Evolutionary conservation across 1,140 invertebrate species (phyloP), one percentile per base, ranked within the genome.

Genomic region (Drosophila micromelanica): DNA sequence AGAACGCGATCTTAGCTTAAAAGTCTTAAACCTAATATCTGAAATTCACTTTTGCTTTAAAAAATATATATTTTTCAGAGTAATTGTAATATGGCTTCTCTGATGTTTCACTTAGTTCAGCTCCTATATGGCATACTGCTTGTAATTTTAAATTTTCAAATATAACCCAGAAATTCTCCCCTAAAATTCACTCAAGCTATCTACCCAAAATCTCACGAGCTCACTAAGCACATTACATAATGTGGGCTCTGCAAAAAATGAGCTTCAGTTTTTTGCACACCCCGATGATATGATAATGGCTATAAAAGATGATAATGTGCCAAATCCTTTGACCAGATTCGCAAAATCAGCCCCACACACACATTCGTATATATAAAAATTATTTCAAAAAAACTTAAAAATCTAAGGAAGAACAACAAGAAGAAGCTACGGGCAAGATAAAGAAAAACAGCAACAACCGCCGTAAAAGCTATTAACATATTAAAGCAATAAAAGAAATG

Each of bases 401-500:
- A 43, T 3, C 17, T 30, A 40, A 52, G 27, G 27, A 20, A 35
- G 23, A 23, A 27, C 20, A 23, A 43, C 52, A 37, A 17, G 7
- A 35, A 20, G 7, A 40, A 48, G 74, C 11, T 62, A 37, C 45
- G 2, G 32, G 56, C 55, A 54, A 73, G 54, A 54, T 62, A 48
- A 74, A 65, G 42, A 75, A 76, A 78, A 73, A 74, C 42, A 77
- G 63, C 35, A 73, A 30, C 32, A 77, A 71, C 38, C 59, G 67
- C 76, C 57, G 64, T 65, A 75, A 90, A 80, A 78, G 79, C 87
- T 76, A 90, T 90, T 90, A 85, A 90, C 87, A 90, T 90, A 90
- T 90, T 91, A 85, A 84, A 70, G 87, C 87, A 90, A 90, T 90
- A 90, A 90, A 91, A 81, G 82, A 90, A 90, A 90, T 90, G 87